Evolutionary conservation across 2,888 invertebrate species (phyloP), one percentile per base, ranked within the genome.

Genomic region (Papilio demoleus): DNA sequence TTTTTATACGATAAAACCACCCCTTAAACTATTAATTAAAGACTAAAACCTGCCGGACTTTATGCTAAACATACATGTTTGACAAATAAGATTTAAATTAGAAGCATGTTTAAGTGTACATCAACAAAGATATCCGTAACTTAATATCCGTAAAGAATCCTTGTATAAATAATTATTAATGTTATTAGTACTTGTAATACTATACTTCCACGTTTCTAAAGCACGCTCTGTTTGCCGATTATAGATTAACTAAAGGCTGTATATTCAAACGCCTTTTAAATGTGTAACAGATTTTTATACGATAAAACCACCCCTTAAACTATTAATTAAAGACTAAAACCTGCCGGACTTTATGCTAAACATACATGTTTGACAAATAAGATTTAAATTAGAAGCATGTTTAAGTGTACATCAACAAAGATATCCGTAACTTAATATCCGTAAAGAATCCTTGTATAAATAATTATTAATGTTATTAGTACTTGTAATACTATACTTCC

Each of bases 151-250:
- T 31, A 31, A 56, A 17, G 53, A 56, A 56, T 56, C 53, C 31
- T 56, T 56, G 53, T 31, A 40, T 40, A 65, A 17, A 56, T 42
- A 64, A 64, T 53, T 34, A 38, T 19, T 19, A 22, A 11, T 65
- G 19, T 56, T 50, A 56, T 65, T 65, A 42, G 17, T 24, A 40
- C 24, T 50, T 2, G 56, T 24, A 24, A 65, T 14, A 1, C n/a
- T 56, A 65, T 56, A 65, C 42, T 47, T 38, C 60, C 60, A 40
- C 40, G 38, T 60, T 60, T 24, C 60, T 17, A 56, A 31, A n/a
- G 31, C 53, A 56, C 31, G 31, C 53, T 31, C 53, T 17, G 31
- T 3, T 56, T n/a, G 31, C 0, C n/a, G 2, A n/a, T 31, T n/a
- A 4, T 50, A 50, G 12, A 5, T 14, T 50, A 4, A 6, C 24